Evolutionary conservation across 1,140 invertebrate species (phyloP), one percentile per base, ranked within the genome.

Genomic region (Drosophila arawakana): DNA sequence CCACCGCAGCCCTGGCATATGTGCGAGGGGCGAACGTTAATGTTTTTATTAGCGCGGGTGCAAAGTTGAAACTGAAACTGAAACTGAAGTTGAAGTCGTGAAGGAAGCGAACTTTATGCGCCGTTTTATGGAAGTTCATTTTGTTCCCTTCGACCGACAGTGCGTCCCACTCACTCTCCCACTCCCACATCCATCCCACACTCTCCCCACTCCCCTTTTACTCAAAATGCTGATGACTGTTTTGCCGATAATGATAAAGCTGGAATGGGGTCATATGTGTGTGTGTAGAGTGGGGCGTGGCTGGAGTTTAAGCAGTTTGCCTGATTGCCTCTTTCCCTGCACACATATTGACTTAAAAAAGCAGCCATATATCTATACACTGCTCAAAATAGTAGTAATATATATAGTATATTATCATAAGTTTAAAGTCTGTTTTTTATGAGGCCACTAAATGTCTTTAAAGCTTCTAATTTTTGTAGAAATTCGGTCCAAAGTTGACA

Each of bases 31-130:
- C 10, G 46, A 21, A 61, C 49, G 67, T 76, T 82, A 86, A 88
- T 86, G 83, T 86, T 86, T 86, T 86, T 82, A 86, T 86, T 86
- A 88, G 72, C 72, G 50, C 25, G 63, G n/a, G 15, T 55, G 65
- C 30, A 61, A 69, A 62, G 59, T 58, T 69, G 47, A 61, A 73
- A 46, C 50, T 57, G 59, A 61, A 73, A 46, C 50, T 57, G 59
- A 67, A 54, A 10, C 34, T 55, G 58, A 58, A 43, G 58, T 13
- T 11, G 10, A 47, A 43, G 44, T 70, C 43, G 44, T 50, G 57
- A n/a, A 46, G 59, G 43, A 55, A 61, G 21, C 21, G 30, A 76
- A 83, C 67, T 83, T 83, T 73, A 65, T 70, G 76, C 68, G 62
- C 15, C 35, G 44, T 81, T 81, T 81, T 81, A 81, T 81, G 69